Evolutionary conservation across 2,113 vertebrate genomes (phyloP).

Genomic region (Sturnus vulgaris): DNA sequence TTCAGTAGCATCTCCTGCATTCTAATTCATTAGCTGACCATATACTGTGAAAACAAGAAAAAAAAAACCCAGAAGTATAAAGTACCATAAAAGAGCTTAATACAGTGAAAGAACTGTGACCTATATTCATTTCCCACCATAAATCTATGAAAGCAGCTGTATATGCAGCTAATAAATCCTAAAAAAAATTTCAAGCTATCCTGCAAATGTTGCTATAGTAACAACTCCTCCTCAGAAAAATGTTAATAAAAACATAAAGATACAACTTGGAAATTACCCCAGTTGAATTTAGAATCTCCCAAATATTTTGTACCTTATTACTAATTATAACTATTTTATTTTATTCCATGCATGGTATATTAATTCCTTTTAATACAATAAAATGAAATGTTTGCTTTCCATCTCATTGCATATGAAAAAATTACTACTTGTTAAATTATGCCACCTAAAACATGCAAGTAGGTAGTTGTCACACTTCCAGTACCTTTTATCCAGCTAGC

Average conservation of each 20-base stretch:
- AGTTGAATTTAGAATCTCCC: neutral
- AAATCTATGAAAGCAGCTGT: neutral
- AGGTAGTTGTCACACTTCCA: neutral
- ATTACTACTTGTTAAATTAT: neutral
- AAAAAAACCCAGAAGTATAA: neutral
- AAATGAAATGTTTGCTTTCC: neutral
- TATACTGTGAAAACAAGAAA: neutral
- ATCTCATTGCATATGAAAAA: neutral
- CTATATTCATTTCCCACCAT: neutral
- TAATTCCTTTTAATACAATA: neutral
- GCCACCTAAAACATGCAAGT: neutral
- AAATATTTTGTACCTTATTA: neutral
- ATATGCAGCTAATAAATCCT: neutral
- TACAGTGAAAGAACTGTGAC: neutral
- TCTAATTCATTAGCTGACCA: neutral
- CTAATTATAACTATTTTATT: neutral
- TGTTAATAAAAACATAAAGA: slow-evolving; percentile 9
- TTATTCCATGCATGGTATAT: neutral
- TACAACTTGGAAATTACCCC: neutral
- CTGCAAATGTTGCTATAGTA: slow-evolving; percentile 54
- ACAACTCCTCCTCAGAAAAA: slow-evolving; percentile 18
- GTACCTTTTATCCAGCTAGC: neutral
- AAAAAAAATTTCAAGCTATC: neutral
- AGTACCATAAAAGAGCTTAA: neutral
- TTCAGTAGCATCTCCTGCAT: neutral